A percentile compares a stretch with the other conserved stretches of the same genome.
Conservation (phyloP, 2,113 vertebrate genomes). For the Pluvialis apricaria region DNA sequence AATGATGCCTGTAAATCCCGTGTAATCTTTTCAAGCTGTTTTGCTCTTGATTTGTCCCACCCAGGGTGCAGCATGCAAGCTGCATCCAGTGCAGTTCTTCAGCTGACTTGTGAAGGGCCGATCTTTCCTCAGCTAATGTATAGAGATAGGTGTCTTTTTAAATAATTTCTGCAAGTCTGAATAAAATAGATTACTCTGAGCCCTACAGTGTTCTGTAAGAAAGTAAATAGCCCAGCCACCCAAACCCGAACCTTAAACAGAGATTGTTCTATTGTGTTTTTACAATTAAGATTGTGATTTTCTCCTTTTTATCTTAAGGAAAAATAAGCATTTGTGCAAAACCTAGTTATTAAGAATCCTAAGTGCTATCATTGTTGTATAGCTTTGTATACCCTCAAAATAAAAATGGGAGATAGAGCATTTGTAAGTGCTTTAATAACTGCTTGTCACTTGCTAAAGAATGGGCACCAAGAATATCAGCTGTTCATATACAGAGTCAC, state of each 20-base stretch:
- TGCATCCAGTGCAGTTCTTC: too few relatives aligned
- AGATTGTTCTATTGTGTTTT: background rate
- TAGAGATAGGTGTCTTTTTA: background rate
- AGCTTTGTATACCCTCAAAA: background rate
- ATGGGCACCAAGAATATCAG: conserved; percentile 12
- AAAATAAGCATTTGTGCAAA: background rate
- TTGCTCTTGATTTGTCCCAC: too few relatives aligned
- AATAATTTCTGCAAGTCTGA: background rate
- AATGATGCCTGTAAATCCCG: too few relatives aligned
- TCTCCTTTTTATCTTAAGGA: background rate
- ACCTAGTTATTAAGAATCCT: background rate
- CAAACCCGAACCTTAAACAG: background rate
- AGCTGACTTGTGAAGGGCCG: too few relatives aligned
- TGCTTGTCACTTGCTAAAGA: background rate
- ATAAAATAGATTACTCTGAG: background rate
- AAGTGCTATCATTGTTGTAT: background rate
- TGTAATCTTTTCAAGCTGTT: too few relatives aligned
- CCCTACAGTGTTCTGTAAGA: background rate
- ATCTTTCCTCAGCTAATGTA: background rate
- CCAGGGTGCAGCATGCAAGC: too few relatives aligned
- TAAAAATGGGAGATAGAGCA: background rate
- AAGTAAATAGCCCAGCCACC: background rate
- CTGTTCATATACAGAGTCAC: background rate
- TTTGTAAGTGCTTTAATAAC: conserved; percentile 36
- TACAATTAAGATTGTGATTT: background rate